Base-by-base conservation (phyloP, 2,113 vertebrate species). In the Pterocles gutturalis region DNA sequence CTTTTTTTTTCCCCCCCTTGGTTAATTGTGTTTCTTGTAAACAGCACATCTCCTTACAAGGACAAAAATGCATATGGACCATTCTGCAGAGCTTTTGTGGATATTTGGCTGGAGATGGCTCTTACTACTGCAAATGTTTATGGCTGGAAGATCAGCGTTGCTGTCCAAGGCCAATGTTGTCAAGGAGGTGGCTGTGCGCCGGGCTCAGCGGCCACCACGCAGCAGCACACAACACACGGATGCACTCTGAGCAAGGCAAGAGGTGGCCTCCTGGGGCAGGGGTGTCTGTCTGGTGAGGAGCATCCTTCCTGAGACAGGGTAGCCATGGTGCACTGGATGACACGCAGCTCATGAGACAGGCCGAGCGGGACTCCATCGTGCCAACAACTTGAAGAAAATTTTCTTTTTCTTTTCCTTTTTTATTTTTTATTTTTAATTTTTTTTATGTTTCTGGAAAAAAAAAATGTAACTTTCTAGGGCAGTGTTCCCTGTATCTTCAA, bases 41-140 rank as follows among this genome's bases (percentile, higher is more conserved):
- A 96, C 95, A 97, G 95, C 94, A 95, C 97, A 98, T 96, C 96
- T 98, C 95, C 94, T 96, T 96, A 89, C 66, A 91, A 95, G 87
- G 96, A 95, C 91, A 95, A 53, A 90, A 89, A 83, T 69, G 71
- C 80, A 60, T 84, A 90, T 34, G 92, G 86, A 94, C 85, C 22
- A 5, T 91, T 94, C 90, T 80, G 83, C 83, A 94, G 94, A 90
- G 87, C 79, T 95, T 94, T 93, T 88, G 82, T 83, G 87, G 91
- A 58, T 84, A 26, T 91, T 81, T 95, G 88, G 78, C 87, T 97
- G 89, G 93, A 96, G 94, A 60, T 95, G 88, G 82, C 90, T 87
- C 79, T 91, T 93, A 93, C 82, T 92, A 71, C 87, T 96, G 76
- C 76, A 82, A 54, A 72, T 92, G 87, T 93, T 97, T 65, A 65